These are phyloP conservation scores for Calameuta pallipes DNA, from an alignment of 2,888 invertebrate species.

Conservation along the genomic window DNA sequence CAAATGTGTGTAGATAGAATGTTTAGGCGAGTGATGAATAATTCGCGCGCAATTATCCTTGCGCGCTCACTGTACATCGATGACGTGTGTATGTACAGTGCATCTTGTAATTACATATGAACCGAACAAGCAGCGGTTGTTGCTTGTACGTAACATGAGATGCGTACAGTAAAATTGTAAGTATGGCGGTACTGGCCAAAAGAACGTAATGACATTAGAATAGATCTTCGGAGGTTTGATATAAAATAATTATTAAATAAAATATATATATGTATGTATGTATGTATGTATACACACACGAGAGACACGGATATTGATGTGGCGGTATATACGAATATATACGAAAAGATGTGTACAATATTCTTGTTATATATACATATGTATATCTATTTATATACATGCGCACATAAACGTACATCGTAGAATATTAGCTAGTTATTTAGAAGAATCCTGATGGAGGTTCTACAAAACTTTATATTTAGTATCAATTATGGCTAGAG, in stretches of 20 bases:
- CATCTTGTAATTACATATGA: constrained; percentile 5
- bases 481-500: neutral
- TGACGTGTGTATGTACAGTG: constrained; percentile 17
- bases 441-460: neutral
- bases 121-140: constrained; percentile 16
- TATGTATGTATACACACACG: neutral
- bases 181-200: constrained; percentile 40
- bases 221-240: neutral
- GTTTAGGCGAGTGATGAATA: constrained; percentile 17
- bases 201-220: constrained; percentile 26
- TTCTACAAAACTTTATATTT: neutral
- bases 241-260: neutral
- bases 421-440: neutral
- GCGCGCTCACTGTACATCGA: constrained; percentile 22
- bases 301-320: neutral
- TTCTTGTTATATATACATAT: neutral
- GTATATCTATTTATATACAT: neutral
- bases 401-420: neutral
- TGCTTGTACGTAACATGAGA: constrained; percentile 28
- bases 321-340: neutral
- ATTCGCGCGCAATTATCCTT: constrained; percentile 20
- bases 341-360: neutral
- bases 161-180: constrained; percentile 40
- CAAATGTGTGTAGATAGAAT: constrained; percentile 43
- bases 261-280: no score